Evolutionary conservation across 2,888 invertebrate species (phyloP), one percentile per base, ranked within the genome.

Genomic region (Cerceris ruficornis): DNA sequence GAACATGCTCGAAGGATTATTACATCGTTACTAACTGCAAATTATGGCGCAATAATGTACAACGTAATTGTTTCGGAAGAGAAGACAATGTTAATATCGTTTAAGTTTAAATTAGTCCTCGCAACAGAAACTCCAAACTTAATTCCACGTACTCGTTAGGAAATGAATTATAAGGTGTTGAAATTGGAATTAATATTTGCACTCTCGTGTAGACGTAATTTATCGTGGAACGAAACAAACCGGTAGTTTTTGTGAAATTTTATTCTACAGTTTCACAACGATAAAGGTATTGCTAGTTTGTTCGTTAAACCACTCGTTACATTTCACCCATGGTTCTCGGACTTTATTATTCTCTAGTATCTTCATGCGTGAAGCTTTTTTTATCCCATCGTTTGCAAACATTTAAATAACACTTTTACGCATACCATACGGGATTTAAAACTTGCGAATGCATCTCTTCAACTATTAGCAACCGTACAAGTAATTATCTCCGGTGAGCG

Each of bases 401-500:
- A 46, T 46, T 11, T 11, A 46, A 46, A 11, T 4, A 46, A 11
- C 46, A 11, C 9, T 8, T 11, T 46, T 6, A 46, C 46, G 11
- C 46, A 11, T 11, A 1, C 46, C 5, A 46, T 11, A 11, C 5
- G 46, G 9, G 0, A 28, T 28, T 1, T 28, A 4, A 28, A 28
- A 15, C 11, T 46, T 46, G 68, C 60, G 15, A 17, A 13, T 49
- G 17, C 0, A 43, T 13, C 43, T 59, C 52, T 61, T 61, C 60
- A 64, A 78, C 73, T 62, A 73, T 78, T 73, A 52, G 43, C 55
- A 13, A n/a, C 14, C 13, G 58, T 46, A 43, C 52, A 66, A 59
- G 68, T 54, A 69, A 77, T 79, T 79, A 79, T 72, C 66, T n/a
- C 17, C 69, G 15, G n/a, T 41, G 28, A 46, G 55, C 54, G 57